Percentiles rank a stretch among this genome's conserved stretches.
These are phyloP conservation scores for Cynocephalus volans DNA, from an alignment of 2,113 vertebrate species.

Conservation along the genomic window DNA sequence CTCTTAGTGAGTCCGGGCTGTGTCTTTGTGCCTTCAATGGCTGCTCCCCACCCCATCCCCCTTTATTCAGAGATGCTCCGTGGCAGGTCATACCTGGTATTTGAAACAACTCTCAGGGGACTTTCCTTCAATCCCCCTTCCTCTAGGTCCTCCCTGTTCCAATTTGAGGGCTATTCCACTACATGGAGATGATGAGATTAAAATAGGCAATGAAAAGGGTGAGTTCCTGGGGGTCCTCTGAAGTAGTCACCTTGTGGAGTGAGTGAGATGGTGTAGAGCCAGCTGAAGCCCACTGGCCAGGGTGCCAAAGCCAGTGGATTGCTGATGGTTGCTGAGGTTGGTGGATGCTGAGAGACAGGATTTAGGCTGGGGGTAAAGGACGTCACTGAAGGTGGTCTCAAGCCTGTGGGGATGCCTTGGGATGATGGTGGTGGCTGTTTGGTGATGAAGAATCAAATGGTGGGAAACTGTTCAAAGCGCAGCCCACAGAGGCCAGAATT, in stretches of 20 bases:
- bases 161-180: background rate
- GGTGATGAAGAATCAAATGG: background rate
- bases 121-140: background rate
- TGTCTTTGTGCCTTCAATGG: background rate
- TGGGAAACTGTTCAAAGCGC: background rate
- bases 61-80: background rate
- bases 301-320: background rate
- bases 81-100: background rate
- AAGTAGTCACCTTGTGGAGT: background rate
- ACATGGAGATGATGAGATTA: background rate
- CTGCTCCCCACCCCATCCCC: background rate
- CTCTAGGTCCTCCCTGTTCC: background rate
- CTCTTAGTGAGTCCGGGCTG: background rate
- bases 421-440: background rate
- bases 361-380: background rate
- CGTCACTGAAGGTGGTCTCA: background rate
- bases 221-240: background rate
- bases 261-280: fast-evolving
- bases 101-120: background rate
- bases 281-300: background rate
- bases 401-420: background rate
- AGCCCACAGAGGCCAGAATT: background rate
- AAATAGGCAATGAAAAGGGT: background rate
- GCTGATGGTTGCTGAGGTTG: no score
- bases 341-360: background rate